A percentile compares a stretch with the other conserved stretches of the same genome.
Evolutionary conservation across 2,113 vertebrate species (phyloP).

Genomic region (Misgurnus mizolepis): DNA sequence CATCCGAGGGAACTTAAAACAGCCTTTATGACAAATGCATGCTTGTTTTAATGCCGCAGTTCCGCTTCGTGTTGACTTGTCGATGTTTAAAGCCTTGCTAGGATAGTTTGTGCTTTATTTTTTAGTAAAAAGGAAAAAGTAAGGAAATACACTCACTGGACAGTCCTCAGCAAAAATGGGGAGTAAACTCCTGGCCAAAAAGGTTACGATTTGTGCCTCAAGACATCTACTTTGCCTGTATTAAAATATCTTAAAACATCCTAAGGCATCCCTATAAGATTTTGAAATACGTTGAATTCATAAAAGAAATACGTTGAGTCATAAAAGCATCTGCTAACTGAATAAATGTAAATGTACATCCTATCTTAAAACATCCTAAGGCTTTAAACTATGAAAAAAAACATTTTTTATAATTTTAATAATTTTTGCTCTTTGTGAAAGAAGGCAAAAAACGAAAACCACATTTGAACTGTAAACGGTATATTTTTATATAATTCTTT

Average conservation of each 20-base stretch:
- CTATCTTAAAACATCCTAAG: too few relatives aligned
- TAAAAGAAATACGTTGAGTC: too few relatives aligned
- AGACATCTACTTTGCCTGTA: not conserved
- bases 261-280: not conserved
- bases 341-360: too few relatives aligned
- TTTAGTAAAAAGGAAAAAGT: not conserved
- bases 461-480: too few relatives aligned
- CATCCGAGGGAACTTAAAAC: not conserved
- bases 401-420: too few relatives aligned
- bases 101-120: not conserved
- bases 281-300: too few relatives aligned
- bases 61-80: conserved; percentile 24
- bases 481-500: too few relatives aligned
- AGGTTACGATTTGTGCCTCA: not conserved
- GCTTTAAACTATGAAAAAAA: too few relatives aligned
- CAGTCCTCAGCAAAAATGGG: not conserved
- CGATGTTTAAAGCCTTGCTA: conserved; percentile 2
- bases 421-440: too few relatives aligned
- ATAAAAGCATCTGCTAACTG: too few relatives aligned
- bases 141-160: conserved; percentile 1
- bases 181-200: not conserved
- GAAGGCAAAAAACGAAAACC: too few relatives aligned
- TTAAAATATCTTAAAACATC: conserved; percentile 7
- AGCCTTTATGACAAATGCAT: not conserved
- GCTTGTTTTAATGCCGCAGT: not conserved